These are phyloP conservation scores for Columba guinea DNA, from an alignment of 2,797 vertebrate species.

Conservation along the genomic window DNA sequence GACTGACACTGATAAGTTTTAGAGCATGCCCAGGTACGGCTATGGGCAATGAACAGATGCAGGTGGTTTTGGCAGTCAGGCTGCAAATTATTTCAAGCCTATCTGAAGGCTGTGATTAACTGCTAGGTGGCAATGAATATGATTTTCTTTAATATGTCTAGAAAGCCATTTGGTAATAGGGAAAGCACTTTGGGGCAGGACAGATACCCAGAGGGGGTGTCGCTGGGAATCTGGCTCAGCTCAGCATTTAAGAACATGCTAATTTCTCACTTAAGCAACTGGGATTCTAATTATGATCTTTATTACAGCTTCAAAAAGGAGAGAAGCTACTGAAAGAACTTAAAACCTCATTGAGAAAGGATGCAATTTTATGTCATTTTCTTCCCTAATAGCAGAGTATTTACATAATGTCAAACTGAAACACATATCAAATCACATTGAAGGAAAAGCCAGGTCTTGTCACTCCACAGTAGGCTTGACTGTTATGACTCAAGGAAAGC, in stretches of 20 bases:
- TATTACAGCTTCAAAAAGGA: constrained; percentile 52
- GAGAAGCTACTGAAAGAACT: constrained; percentile 45
- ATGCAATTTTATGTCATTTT: constrained; percentile 62
- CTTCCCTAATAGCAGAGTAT: constrained; percentile 47
- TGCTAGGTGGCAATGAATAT: constrained; percentile 39
- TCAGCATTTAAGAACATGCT: constrained; percentile 40
- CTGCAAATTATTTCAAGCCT: constrained; percentile 36
- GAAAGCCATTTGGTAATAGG: constrained; percentile 27
- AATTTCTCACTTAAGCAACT: constrained; percentile 64
- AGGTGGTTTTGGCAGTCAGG: constrained; percentile 13
- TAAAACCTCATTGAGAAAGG: constrained; percentile 36
- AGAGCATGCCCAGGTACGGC: rapidly evolving
- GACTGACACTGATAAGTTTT: neutral
- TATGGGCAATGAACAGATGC: neutral
- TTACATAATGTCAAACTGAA: constrained; percentile 55
- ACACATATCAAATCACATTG: neutral
- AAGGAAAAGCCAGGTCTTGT: constrained; percentile 21
- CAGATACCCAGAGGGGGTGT: constrained; percentile 26
- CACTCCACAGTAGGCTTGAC: neutral
- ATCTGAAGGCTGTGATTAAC: constrained; percentile 34
- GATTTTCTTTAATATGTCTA: constrained; percentile 46
- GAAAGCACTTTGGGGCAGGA: constrained; percentile 30
- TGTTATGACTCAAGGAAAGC: neutral
- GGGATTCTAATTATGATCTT: constrained; percentile 60
- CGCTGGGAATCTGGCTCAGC: neutral